A percentile compares a stretch with the other conserved stretches of the same genome.
phyloP scores from a whole-genome alignment of 2,888 invertebrate species.

The Helicoverpa assulta region DNA sequence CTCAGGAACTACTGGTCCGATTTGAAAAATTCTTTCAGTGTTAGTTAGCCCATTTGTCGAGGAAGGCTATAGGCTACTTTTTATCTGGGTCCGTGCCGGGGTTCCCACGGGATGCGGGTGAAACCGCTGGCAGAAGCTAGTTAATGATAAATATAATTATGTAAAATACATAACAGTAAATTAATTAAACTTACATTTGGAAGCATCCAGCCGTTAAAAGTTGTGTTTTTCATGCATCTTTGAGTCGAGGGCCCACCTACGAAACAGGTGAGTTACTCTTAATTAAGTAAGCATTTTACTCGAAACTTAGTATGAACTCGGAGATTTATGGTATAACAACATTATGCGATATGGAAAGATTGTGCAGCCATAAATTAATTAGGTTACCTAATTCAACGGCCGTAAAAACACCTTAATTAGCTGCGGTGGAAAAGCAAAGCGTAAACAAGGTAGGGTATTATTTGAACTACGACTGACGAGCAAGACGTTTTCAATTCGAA shows the following conservation, averaged over 20 bases:
- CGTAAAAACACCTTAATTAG: slow-evolving; percentile 24
- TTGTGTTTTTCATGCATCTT: background rate
- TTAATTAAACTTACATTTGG: background rate
- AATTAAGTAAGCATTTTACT: slow-evolving; percentile 3
- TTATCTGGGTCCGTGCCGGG: too few relatives aligned
- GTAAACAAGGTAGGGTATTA: background rate
- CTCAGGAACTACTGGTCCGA: too few relatives aligned
- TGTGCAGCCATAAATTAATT: slow-evolving; percentile 35
- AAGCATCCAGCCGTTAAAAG: background rate
- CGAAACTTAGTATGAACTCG: slow-evolving; percentile 4
- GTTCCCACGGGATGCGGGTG: too few relatives aligned
- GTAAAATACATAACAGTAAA: too few relatives aligned
- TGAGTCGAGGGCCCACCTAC: background rate
- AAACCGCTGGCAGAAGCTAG: too few relatives aligned
- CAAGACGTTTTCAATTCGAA: too few relatives aligned
- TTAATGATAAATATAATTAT: too few relatives aligned
- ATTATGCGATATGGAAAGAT: slow-evolving; percentile 35
- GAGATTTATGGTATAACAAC: slow-evolving; percentile 40
- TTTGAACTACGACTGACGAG: background rate
- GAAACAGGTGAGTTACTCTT: background rate
- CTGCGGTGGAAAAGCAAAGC: background rate
- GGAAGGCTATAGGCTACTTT: too few relatives aligned
- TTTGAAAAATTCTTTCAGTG: too few relatives aligned
- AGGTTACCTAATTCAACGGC: slow-evolving; percentile 29
- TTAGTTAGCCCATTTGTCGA: too few relatives aligned